Evolutionary conservation across 2,797 vertebrate genomes (phyloP), one percentile per base, ranked within the genome.

Genomic region (Premnoplex brunnescens): DNA sequence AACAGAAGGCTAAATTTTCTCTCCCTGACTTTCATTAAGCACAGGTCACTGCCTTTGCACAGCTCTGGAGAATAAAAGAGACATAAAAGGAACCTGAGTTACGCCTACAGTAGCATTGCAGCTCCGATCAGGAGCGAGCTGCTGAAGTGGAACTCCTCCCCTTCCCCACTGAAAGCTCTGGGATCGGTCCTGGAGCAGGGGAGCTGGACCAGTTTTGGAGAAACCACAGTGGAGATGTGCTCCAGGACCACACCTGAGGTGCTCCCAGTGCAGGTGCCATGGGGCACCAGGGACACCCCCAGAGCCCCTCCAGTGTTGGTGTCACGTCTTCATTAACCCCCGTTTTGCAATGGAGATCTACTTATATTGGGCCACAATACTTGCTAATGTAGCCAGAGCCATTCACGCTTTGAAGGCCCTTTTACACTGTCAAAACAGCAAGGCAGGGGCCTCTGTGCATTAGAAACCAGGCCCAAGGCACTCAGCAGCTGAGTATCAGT

Each of bases 331-430:
- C 94, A 87, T 93, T 97, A 94, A 93, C 90, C 69, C 91, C 86
- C 89, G 88, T 92, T 95, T 91, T 87, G 67, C 23, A 0, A 90
- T 92, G 75, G 74, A 76, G 55, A 95, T 92, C 87, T 91, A 32
- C 93, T 96, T 94, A 71, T 93, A 95, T 95, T 93, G 95, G 92
- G 71, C 91, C 94, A 96, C 94, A 96, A 85, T 74, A 82, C 90
- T 96, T 87, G 92, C 90, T 97, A 97, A 95, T 94, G 96, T 96
- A 95, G 92, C 96, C 86, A 95, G 92, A 88, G 92, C 92, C 88
- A 93, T 95, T 97, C 94, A 95, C 59, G 71, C 93, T 90, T 95
- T 95, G 77, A 90, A 95, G 83, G 85, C 77, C 88, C 72, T 94
- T 96, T 95, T 91, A 89, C 72, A 34, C 91, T 94, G 94, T 96